Conservation (phyloP, 2,888 invertebrate genomes). For the Pristionchus entomophagus region DNA sequence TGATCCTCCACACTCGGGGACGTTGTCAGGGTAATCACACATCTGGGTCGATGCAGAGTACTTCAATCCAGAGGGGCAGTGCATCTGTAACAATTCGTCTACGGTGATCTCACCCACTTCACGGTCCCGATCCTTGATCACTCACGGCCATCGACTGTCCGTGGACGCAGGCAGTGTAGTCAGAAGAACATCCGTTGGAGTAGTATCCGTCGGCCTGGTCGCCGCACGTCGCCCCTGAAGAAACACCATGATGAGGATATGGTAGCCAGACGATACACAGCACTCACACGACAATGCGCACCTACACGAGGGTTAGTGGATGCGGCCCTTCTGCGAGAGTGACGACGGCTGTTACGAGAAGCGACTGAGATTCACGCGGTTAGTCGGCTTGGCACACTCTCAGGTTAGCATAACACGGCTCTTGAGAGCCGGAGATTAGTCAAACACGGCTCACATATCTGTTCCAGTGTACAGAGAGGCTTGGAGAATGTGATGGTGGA, state of each 20-base stretch:
- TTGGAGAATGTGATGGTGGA: neutral
- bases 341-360: conserved; percentile 5
- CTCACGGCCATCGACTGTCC: conserved; percentile 40
- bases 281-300: conserved; percentile 31
- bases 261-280: neutral
- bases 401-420: neutral
- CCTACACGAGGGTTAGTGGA: conserved; percentile 27
- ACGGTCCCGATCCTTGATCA: neutral
- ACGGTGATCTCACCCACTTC: neutral
- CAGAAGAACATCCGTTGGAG: conserved; percentile 34
- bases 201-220: conserved; percentile 45
- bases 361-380: conserved; percentile 1
- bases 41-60: conserved; percentile 37
- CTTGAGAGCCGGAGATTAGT: neutral
- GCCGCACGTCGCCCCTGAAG: conserved; percentile 37
- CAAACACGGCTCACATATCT: conserved; percentile 33
- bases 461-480: conserved; percentile 31
- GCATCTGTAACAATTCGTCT: neutral
- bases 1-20: conserved; percentile 45
- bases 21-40: conserved; percentile 46
- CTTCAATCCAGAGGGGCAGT: conserved; percentile 31
- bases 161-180: conserved; percentile 37
- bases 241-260: neutral
- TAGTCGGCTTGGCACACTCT: neutral
- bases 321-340: conserved; percentile 7